Conservation (phyloP, 2,113 vertebrate species). For the Strix aluco region DNA sequence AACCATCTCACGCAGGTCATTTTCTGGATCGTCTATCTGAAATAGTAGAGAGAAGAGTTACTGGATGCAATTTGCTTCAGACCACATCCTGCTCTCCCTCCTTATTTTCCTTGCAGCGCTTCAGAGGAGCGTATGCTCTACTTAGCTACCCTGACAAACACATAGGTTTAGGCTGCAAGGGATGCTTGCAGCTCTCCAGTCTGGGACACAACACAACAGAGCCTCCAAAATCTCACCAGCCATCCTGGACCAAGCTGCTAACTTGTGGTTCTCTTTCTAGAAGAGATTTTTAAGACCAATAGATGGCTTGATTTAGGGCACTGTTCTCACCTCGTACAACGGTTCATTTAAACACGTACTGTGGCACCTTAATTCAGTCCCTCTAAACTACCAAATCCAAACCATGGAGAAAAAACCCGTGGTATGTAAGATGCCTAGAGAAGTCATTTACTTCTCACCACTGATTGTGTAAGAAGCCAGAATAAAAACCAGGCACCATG, state of each 20-base stretch:
- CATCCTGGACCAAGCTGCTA: neutral
- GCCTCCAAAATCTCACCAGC: neutral
- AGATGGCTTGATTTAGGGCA: neutral
- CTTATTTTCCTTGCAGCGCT: neutral
- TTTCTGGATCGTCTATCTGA: slow-evolving; percentile 78
- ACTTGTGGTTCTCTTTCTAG: neutral
- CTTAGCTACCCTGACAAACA: neutral
- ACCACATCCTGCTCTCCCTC: neutral
- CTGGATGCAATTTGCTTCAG: neutral
- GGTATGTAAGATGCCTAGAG: neutral
- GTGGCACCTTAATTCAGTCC: neutral
- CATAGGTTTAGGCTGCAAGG: neutral
- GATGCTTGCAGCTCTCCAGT: neutral
- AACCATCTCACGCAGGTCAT: slow-evolving; percentile 57
- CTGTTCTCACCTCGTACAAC: neutral
- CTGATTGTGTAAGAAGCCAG: neutral
- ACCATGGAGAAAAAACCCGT: neutral
- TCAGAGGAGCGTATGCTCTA: neutral
- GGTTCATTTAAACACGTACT: neutral
- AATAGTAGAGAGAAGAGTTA: slow-evolving; percentile 38
- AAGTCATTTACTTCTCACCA: neutral
- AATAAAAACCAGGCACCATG: neutral
- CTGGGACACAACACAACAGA: neutral
- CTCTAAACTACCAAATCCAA: neutral
- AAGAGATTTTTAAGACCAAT: neutral